Conservation (phyloP, 2,888 invertebrate species). For the Noctua fimbriata region DNA sequence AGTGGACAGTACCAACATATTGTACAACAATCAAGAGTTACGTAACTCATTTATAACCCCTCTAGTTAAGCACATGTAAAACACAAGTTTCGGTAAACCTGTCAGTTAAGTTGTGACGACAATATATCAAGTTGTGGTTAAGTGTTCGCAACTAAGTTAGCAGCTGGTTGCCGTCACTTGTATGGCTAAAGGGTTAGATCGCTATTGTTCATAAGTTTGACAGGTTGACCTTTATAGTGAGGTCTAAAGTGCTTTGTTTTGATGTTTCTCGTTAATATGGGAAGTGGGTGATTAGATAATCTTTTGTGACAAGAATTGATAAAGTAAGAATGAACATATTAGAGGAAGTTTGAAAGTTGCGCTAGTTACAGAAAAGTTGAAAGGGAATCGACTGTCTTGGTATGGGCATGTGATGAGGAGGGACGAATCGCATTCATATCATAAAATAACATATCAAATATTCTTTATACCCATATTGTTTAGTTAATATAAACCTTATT, state of each 20-base stretch:
- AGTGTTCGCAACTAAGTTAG: constrained; percentile 52
- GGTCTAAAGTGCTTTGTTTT: constrained; percentile 19
- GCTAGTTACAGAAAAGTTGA: no score
- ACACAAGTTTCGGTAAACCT: constrained; percentile 52
- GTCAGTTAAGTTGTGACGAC: constrained; percentile 56
- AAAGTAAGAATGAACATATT: no score
- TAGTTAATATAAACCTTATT: no score
- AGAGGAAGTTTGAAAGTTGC: no score
- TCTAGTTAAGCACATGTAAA: constrained; percentile 37
- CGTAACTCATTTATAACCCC: constrained; percentile 25
- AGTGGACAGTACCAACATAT: background rate
- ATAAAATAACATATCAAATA: no score
- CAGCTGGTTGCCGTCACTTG: constrained; percentile 28
- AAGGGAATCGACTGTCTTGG: no score
- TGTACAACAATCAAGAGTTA: constrained; percentile 13
- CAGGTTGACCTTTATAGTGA: constrained; percentile 32
- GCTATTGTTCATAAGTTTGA: constrained; percentile 46
- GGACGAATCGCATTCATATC: no score
- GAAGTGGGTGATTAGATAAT: background rate
- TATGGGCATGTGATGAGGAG: no score
- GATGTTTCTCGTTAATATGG: background rate
- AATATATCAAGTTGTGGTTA: constrained; percentile 61
- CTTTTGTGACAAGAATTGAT: background rate
- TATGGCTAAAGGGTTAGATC: constrained; percentile 31
- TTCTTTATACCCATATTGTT: no score